These are phyloP conservation scores for Pseudochirops cupreus DNA, from an alignment of 2,797 vertebrate species.

Conservation along the genomic window DNA sequence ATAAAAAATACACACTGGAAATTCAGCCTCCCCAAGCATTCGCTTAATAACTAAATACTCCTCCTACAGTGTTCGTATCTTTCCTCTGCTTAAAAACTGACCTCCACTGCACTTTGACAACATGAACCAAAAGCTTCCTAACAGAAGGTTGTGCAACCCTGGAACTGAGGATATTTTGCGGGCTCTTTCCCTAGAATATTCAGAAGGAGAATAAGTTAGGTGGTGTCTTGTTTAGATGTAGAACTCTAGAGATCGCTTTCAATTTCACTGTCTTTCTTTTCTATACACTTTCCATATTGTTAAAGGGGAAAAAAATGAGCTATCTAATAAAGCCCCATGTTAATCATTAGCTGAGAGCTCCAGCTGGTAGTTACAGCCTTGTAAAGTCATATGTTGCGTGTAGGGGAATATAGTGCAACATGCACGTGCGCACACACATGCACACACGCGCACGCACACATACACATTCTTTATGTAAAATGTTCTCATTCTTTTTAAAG, in stretches of 20 bases:
- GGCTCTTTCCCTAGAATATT: neutral
- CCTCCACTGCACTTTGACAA: neutral
- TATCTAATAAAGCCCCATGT: neutral
- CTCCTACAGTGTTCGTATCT: neutral
- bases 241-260: neutral
- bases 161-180: neutral
- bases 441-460: neutral
- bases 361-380: neutral
- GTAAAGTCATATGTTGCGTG: neutral
- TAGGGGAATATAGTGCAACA: neutral
- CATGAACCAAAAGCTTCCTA: neutral
- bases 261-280: neutral
- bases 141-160: neutral
- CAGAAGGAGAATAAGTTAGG: neutral
- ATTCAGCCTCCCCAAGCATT: neutral
- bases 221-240: neutral
- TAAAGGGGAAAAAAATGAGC: neutral
- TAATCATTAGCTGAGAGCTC: neutral
- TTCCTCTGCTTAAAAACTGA: constrained; percentile 17
- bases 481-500: constrained; percentile 7
- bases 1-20: constrained; percentile 5
- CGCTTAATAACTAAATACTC: constrained; percentile 14
- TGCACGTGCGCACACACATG: neutral
- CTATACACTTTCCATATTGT: neutral
- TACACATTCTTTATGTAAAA: neutral